Evolutionary conservation across 2,113 vertebrate species (phyloP).

Genomic region (Zosterops japonicus): DNA sequence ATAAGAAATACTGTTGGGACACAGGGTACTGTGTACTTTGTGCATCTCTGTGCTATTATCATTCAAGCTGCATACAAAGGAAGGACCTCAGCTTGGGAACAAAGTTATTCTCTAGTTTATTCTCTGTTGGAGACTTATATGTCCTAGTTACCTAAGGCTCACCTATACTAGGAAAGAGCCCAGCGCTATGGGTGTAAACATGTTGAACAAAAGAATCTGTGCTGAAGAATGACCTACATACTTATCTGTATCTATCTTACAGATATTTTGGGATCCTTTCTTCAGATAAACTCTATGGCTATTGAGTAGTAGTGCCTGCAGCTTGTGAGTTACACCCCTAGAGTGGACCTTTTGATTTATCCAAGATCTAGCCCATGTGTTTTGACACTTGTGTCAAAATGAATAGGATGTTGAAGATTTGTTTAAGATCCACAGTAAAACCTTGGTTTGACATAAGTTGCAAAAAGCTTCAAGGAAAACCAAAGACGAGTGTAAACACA

Average conservation of each 20-base stretch:
- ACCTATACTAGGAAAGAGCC: neutral
- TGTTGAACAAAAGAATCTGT: neutral
- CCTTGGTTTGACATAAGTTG: neutral
- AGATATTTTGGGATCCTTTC: neutral
- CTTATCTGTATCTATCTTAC: neutral
- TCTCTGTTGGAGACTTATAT: neutral
- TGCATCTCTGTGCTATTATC: neutral
- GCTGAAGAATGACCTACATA: neutral
- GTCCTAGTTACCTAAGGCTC: neutral
- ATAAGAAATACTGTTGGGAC: neutral
- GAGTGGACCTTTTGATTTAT: neutral
- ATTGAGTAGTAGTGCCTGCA: neutral
- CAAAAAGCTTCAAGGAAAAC: neutral
- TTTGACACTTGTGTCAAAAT: neutral
- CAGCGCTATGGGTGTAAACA: neutral
- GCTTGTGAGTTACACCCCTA: neutral
- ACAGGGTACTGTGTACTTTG: neutral
- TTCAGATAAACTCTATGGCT: neutral
- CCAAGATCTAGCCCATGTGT: neutral
- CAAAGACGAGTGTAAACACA: neutral
- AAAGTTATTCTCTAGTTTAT: neutral
- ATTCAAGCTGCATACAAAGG: neutral
- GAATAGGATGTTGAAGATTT: neutral
- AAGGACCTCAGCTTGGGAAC: neutral
- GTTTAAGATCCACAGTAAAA: neutral